These are phyloP conservation scores for Felis catus DNA, from an alignment of 2,113 vertebrate species.

Conservation along the genomic window F.catus_Fca126_mat1.0 CM031421.1:55762501-55763000, in stretches of 20 bases:
- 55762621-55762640: neutral
- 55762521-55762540: fast-evolving
- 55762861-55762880: fast-evolving
- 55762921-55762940: neutral
- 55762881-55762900: fast-evolving
- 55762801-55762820: neutral
- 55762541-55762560: neutral
- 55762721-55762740: neutral
- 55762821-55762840: neutral
- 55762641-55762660: constrained; percentile 10
- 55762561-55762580: neutral
- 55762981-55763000: neutral
- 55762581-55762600: constrained; percentile 31
- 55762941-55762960: neutral
- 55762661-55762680: constrained; percentile 62
- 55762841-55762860: fast-evolving
- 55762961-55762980: neutral
- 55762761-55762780: neutral
- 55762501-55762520: neutral
- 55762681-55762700: constrained; percentile 70
- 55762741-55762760: neutral
- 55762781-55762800: constrained; percentile 16
- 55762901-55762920: neutral
- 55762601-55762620: neutral
- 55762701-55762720: constrained; percentile 59